Percentiles rank a stretch among this genome's conserved stretches.
Evolutionary conservation across 2,797 vertebrate species (phyloP).

Genomic region (Enteromius anoplus): DNA sequence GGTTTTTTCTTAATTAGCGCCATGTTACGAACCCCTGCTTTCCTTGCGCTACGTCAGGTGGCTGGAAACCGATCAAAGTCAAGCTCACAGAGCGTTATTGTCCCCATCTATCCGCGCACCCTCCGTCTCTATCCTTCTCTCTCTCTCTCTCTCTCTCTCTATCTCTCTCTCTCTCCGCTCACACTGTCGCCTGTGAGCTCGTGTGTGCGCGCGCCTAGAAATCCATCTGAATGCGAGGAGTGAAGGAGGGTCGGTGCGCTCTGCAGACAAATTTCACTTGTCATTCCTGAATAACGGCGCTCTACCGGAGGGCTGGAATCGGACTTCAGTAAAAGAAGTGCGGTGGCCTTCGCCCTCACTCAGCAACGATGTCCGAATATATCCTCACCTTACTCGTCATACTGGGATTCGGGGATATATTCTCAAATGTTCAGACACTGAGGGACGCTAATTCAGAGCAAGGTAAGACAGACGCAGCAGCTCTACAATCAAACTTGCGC

Average conservation of each 20-base stretch:
- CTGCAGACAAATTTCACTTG: slow-evolving; percentile 72
- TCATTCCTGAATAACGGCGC: slow-evolving; percentile 73
- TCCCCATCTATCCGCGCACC: slow-evolving; percentile 34
- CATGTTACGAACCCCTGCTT: slow-evolving; percentile 10
- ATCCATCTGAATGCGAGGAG: slow-evolving; percentile 71
- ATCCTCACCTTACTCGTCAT: slow-evolving; percentile 75
- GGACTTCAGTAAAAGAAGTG: slow-evolving; percentile 70
- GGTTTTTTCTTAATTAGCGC: neutral
- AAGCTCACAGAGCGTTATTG: slow-evolving; percentile 49
- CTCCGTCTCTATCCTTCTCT: slow-evolving; percentile 27
- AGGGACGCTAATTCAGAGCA: slow-evolving; percentile 70
- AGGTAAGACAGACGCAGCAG: slow-evolving; percentile 75
- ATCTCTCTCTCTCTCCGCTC: slow-evolving; percentile 35
- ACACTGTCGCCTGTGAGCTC: slow-evolving; percentile 56
- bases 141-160: too few species aligned
- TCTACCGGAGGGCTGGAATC: slow-evolving; percentile 65
- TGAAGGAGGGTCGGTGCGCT: slow-evolving; percentile 68
- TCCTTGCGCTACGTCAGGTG: slow-evolving; percentile 20
- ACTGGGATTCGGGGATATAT: slow-evolving; percentile 76
- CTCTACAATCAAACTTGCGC: slow-evolving; percentile 72
- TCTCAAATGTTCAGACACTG: slow-evolving; percentile 71
- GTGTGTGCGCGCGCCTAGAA: slow-evolving; percentile 57
- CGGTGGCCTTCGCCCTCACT: slow-evolving; percentile 76
- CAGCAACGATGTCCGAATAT: slow-evolving; percentile 80
- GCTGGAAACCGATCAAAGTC: slow-evolving; percentile 33